phyloP scores from a whole-genome alignment of 2,888 invertebrate genomes.

The Protophormia terraenovae region DNA sequence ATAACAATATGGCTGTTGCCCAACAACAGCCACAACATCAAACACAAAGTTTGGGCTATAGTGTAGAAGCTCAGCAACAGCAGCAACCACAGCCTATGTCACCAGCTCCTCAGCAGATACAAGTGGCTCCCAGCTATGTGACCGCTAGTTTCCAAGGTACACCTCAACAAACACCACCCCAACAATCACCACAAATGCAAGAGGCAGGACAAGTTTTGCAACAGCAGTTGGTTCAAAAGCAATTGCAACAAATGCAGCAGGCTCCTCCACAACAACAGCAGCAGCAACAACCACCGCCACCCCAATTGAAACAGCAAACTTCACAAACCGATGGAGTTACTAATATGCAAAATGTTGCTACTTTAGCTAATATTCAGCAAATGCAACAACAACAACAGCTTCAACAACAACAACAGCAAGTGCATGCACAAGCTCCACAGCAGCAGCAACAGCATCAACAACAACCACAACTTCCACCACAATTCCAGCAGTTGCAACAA shows the following conservation, averaged over 20 bases:
- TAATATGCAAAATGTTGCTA: conserved; percentile 49
- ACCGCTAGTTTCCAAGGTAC: conserved; percentile 54
- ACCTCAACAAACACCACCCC: conserved; percentile 63
- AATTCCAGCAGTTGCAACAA: conserved; percentile 75
- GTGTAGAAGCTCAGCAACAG: conserved; percentile 51
- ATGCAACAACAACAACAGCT: conserved; percentile 47
- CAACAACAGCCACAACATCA: conserved; percentile 67
- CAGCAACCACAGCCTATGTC: conserved; percentile 71
- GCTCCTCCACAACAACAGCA: conserved; percentile 33
- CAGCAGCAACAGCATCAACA: conserved; percentile 64
- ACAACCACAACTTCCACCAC: conserved; percentile 67
- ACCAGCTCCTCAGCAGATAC: conserved; percentile 71
- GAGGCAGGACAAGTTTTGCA: conserved; percentile 50
- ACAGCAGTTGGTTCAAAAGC: conserved; percentile 47
- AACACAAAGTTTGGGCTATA: conserved; percentile 54
- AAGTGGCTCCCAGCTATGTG: conserved; percentile 56
- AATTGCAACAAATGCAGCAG: conserved; percentile 62
- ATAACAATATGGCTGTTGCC: conserved; percentile 65
- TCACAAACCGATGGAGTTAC: conserved; percentile 78
- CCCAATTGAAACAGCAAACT: conserved; percentile 73
- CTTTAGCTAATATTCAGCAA: conserved; percentile 62
- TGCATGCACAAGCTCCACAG: conserved; percentile 46
- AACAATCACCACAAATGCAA: conserved; percentile 58
- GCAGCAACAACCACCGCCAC: conserved; percentile 67
- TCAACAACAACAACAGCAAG: conserved; percentile 62